phyloP scores from a whole-genome alignment of 2,797 vertebrate species.

The Manis crassicaudata region DNA sequence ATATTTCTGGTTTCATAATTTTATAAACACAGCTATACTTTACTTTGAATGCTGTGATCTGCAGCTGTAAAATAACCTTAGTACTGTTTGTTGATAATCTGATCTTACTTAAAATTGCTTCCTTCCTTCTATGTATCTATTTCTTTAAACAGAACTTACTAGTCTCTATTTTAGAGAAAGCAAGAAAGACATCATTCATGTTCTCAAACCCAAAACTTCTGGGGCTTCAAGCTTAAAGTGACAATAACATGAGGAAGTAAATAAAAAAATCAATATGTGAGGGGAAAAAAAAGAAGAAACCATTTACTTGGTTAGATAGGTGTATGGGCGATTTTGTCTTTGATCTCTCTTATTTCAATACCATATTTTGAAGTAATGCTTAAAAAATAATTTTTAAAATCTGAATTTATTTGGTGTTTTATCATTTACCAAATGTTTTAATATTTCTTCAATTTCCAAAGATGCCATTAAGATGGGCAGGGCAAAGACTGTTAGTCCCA shows the following conservation, averaged over 20 bases:
- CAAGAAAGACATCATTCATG: background rate
- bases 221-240: background rate
- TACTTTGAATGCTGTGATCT: slow-evolving; percentile 53
- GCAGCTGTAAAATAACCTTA: slow-evolving; percentile 64
- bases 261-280: background rate
- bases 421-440: background rate
- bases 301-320: background rate
- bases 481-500: background rate
- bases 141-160: background rate
- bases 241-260: slow-evolving; percentile 39
- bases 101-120: slow-evolving; percentile 69
- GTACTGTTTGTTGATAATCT: slow-evolving; percentile 58
- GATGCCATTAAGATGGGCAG: background rate
- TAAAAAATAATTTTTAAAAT: background rate
- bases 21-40: slow-evolving; percentile 66
- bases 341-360: background rate
- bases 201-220: slow-evolving; percentile 25
- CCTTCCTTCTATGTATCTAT: slow-evolving; percentile 52
- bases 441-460: slow-evolving; percentile 10
- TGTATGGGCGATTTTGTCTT: background rate
- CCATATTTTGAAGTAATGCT: background rate
- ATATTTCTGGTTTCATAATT: slow-evolving; percentile 78
- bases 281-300: background rate
- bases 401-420: background rate
- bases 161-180: slow-evolving; percentile 31